Percentiles rank a stretch among this genome's conserved stretches.
Conservation (phyloP, 2,888 invertebrate species). For the Pegoplata infirma region DNA sequence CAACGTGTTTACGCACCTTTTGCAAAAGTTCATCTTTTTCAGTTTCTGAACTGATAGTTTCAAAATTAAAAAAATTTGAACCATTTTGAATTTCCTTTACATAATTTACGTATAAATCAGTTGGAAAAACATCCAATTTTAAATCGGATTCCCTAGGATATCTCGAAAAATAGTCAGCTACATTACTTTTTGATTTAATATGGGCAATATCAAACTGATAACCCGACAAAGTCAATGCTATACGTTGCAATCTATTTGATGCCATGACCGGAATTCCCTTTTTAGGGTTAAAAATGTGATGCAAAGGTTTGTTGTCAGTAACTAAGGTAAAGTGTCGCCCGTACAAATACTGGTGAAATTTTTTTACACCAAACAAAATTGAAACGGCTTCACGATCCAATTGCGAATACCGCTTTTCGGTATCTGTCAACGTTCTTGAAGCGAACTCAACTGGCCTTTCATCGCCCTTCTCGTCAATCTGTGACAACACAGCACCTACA, state of each 20-base stretch:
- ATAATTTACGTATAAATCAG: slow-evolving; percentile 13
- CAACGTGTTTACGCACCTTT: background rate
- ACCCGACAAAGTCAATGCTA: slow-evolving; percentile 63
- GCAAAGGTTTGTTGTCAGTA: too few species aligned
- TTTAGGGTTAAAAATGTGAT: slow-evolving; percentile 43
- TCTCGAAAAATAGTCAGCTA: too few species aligned
- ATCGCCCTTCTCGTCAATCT: slow-evolving; percentile 68
- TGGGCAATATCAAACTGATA: slow-evolving; percentile 65
- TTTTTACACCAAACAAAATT: slow-evolving; percentile 71
- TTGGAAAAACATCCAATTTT: slow-evolving; percentile 1
- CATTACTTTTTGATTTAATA: too few species aligned
- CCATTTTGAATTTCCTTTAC: background rate
- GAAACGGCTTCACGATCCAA: slow-evolving; percentile 68
- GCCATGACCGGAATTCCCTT: slow-evolving; percentile 67
- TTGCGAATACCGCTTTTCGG: slow-evolving; percentile 70
- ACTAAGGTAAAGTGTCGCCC: slow-evolving; percentile 43
- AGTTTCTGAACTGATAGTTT: background rate
- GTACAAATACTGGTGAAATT: slow-evolving; percentile 66
- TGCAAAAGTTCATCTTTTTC: background rate
- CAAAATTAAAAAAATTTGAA: background rate
- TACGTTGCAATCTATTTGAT: slow-evolving; percentile 64
- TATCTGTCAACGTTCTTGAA: slow-evolving; percentile 67
- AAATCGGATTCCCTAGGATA: background rate
- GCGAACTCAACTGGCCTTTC: slow-evolving; percentile 73
- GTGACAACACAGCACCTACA: slow-evolving; percentile 70